Conservation (phyloP, 2,113 vertebrate species). For the Catharus fuscescens region DNA sequence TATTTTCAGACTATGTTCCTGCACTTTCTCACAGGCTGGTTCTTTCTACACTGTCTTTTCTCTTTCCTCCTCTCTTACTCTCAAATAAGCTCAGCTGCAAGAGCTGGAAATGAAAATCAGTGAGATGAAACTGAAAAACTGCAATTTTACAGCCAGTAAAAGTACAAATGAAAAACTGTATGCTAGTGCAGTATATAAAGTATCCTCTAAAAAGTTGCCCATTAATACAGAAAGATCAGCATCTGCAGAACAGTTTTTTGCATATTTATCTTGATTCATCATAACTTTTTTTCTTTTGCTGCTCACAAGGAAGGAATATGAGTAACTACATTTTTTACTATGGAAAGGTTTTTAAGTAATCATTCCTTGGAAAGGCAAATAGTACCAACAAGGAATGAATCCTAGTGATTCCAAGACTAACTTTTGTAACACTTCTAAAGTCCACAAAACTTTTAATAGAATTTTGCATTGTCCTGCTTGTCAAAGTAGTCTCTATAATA, state of each 20-base stretch:
- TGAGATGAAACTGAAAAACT: constrained; percentile 29
- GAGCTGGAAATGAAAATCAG: constrained; percentile 2
- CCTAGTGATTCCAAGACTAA: neutral
- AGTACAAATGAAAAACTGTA: constrained; percentile 15
- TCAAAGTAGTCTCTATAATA: neutral
- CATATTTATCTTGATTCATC: neutral
- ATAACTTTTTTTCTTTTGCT: neutral
- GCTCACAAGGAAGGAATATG: neutral
- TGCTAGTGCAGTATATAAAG: neutral
- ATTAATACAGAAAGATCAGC: constrained; percentile 18
- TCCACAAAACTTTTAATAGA: neutral
- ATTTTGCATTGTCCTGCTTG: neutral
- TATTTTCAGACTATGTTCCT: neutral
- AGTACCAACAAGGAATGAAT: neutral
- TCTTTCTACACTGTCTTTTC: neutral
- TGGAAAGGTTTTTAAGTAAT: neutral
- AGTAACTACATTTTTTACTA: neutral
- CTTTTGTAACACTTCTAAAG: neutral
- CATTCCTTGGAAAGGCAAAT: neutral
- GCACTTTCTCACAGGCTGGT: neutral
- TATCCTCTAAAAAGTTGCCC: neutral
- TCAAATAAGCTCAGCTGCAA: neutral
- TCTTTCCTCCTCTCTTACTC: neutral
- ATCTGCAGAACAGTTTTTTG: neutral
- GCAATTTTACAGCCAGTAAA: constrained; percentile 1